Evolutionary conservation across 2,113 vertebrate species (phyloP).

Genomic region (Pollimyrus isidori): DNA sequence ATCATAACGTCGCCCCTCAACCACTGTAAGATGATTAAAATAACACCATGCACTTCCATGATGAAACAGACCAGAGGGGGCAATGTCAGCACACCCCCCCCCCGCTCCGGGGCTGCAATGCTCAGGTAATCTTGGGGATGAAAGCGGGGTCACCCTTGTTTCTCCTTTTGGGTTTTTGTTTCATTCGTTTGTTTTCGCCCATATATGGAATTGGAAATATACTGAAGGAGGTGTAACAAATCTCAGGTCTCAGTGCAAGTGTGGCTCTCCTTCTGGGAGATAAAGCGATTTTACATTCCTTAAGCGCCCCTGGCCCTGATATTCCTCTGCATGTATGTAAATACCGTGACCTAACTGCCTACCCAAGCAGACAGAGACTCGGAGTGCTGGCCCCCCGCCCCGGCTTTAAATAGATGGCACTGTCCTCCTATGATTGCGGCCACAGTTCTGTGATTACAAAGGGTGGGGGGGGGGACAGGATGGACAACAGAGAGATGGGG

Average conservation of each 20-base stretch:
- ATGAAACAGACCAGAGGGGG: neutral
- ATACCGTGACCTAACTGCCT: conserved; percentile 5
- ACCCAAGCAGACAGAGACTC: neutral
- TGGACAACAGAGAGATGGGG: neutral
- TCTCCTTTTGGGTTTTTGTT: neutral
- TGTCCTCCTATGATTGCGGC: neutral
- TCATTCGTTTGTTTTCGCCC: neutral
- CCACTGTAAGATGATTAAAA: neutral
- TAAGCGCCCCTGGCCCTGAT: neutral
- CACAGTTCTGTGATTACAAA: neutral
- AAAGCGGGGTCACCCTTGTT: neutral
- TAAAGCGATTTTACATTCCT: neutral
- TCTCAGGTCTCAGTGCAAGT: neutral
- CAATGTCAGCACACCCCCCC: neutral
- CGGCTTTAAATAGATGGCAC: conserved; percentile 6
- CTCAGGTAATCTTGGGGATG: neutral
- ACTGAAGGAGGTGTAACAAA: neutral
- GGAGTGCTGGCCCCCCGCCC: neutral
- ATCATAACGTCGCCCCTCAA: neutral
- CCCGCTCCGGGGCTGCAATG: neutral
- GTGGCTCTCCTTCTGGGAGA: neutral
- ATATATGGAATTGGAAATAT: neutral
- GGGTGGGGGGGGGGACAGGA: neutral
- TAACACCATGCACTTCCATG: neutral
- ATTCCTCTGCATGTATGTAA: conserved; percentile 11